These are phyloP conservation scores for Volucella bombylans DNA, from an alignment of 2,888 invertebrate species.

Conservation along the genomic window DNA sequence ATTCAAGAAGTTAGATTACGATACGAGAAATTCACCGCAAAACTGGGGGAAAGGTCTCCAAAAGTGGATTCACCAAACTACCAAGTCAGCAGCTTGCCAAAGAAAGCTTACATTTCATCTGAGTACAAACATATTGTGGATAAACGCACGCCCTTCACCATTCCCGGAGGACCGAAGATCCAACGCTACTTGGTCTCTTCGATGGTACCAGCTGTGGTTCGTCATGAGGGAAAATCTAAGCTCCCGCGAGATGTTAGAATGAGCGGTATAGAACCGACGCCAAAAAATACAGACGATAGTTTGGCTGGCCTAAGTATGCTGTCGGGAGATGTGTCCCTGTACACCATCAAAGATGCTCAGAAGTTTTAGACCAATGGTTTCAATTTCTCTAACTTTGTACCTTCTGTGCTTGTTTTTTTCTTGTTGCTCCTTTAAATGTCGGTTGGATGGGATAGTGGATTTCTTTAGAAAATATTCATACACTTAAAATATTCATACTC, in stretches of 20 bases:
- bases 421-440: conserved; percentile 4
- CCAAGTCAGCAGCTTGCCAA: conserved; percentile 76
- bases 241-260: conserved; percentile 62
- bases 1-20: conserved; percentile 78
- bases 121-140: conserved; percentile 80
- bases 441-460: background rate
- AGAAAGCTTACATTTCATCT: conserved; percentile 81
- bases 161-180: conserved; percentile 80
- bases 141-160: conserved; percentile 79
- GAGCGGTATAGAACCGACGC: conserved; percentile 52
- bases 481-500: too few species aligned
- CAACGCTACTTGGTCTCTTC: conserved; percentile 79
- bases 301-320: conserved; percentile 81
- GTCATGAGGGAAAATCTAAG: conserved; percentile 81
- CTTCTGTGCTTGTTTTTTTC: conserved; percentile 25
- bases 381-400: conserved; percentile 22
- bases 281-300: conserved; percentile 77
- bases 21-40: conserved; percentile 75
- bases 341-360: conserved; percentile 82
- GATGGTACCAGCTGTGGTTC: conserved; percentile 79
- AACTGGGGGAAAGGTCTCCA: background rate
- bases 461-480: conserved; percentile 12
- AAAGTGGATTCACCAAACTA: background rate
- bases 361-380: conserved; percentile 76
- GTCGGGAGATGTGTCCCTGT: conserved; percentile 82